phyloP scores from a whole-genome alignment of 2,113 vertebrate species.

The Cranoglanis bouderius region DNA sequence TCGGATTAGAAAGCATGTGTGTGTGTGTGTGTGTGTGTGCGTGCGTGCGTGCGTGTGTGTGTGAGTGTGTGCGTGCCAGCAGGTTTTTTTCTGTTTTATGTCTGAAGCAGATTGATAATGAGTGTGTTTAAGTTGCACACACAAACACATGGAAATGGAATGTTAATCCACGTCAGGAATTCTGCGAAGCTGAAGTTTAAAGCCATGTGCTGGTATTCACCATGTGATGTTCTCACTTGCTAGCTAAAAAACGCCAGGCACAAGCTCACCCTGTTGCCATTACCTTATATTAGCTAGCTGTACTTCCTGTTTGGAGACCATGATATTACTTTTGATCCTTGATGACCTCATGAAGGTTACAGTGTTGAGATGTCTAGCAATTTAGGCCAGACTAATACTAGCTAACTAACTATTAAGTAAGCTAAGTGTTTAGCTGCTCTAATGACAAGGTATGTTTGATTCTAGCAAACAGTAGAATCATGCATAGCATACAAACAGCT shows the following conservation, averaged over 20 bases:
- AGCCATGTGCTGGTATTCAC: not conserved
- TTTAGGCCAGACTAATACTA: not conserved
- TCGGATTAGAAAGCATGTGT: constrained; percentile 70
- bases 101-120: constrained; percentile 6
- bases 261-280: not conserved
- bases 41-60: constrained; percentile 40
- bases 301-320: not conserved
- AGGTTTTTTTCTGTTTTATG: constrained; percentile 18
- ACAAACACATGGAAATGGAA: constrained; percentile 16
- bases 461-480: not conserved
- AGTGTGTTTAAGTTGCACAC: constrained; percentile 2
- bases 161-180: not conserved
- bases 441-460: not conserved
- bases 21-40: constrained; percentile 48
- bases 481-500: not conserved
- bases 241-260: not conserved
- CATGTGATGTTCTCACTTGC: not conserved
- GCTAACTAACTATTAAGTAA: not conserved
- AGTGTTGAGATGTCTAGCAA: not conserved
- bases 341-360: not conserved
- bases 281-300: not conserved
- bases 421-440: not conserved
- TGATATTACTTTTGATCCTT: not conserved
- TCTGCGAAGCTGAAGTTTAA: not conserved
- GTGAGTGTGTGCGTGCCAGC: constrained; percentile 31